These are phyloP conservation scores for Tillus elongatus DNA, from an alignment of 2,888 invertebrate species.

Conservation along the genomic window DNA sequence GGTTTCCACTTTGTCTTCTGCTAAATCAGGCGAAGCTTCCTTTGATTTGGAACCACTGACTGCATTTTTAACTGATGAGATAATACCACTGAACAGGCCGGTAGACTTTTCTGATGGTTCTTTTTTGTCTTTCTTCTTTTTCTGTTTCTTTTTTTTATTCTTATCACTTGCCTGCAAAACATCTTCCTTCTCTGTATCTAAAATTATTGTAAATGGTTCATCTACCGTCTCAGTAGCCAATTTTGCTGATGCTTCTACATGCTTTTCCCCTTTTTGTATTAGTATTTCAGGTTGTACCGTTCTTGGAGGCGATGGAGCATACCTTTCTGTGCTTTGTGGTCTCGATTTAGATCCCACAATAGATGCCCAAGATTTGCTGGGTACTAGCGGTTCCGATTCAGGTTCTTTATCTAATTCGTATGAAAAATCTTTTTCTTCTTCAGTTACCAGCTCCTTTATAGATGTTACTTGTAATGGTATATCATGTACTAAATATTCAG, in stretches of 20 bases:
- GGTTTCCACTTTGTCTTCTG: constrained; percentile 16
- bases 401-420: constrained; percentile 17
- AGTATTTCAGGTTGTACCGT: constrained; percentile 6
- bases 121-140: constrained; percentile 17
- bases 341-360: constrained; percentile 15
- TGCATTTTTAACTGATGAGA: constrained; percentile 29
- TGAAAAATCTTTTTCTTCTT: constrained; percentile 15
- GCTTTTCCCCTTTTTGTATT: background rate
- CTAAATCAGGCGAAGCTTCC: constrained; percentile 4
- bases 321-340: too few species aligned
- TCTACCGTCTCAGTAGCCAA: too few species aligned
- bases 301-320: constrained; percentile 4
- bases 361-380: constrained; percentile 20
- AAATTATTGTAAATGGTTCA: background rate
- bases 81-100: constrained; percentile 25
- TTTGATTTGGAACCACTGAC: constrained; percentile 23
- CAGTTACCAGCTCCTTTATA: constrained; percentile 9
- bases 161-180: constrained; percentile 8
- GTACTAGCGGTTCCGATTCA: constrained; percentile 16
- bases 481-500: too few species aligned
- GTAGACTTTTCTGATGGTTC: constrained; percentile 15
- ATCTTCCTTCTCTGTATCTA: constrained; percentile 4
- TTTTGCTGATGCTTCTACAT: background rate
- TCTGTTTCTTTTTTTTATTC: constrained; percentile 18
- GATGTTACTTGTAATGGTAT: constrained; percentile 3